Conservation (phyloP, 2,113 vertebrate genomes). For the Corynorhinus townsendii region DNA sequence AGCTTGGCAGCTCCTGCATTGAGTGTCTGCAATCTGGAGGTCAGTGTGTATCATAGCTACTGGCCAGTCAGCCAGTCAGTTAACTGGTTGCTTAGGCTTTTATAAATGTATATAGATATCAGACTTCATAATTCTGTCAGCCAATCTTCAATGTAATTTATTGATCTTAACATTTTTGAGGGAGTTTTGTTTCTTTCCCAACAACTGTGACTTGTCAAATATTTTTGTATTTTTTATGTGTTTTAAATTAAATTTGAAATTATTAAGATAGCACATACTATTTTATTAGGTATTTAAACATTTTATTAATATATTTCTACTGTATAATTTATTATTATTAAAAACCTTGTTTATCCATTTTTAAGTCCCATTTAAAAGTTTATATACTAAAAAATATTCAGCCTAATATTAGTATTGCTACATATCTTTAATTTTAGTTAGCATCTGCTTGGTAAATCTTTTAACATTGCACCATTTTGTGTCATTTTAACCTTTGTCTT, state of each 20-base stretch:
- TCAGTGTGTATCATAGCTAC: no score
- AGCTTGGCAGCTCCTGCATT: no score
- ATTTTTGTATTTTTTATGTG: background rate
- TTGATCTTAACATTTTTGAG: background rate
- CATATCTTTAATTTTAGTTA: background rate
- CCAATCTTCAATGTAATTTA: background rate
- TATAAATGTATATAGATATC: background rate
- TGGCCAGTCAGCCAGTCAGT: no score
- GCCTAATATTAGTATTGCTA: background rate
- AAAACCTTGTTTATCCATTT: background rate
- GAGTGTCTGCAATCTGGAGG: no score
- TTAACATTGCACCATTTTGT: background rate
- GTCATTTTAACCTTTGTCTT: background rate
- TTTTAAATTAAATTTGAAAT: slow-evolving; percentile 8
- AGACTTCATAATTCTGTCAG: background rate
- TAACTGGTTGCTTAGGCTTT: no score
- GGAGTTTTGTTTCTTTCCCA: background rate
- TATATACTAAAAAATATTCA: background rate
- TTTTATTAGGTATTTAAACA: background rate
- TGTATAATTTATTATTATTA: background rate
- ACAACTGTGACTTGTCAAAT: background rate
- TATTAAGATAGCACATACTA: background rate
- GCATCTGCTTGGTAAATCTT: background rate
- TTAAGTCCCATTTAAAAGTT: background rate
- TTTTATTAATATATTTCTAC: background rate